Evolutionary conservation across 2,888 invertebrate genomes (phyloP).

Genomic region (Biston stratarius): DNA sequence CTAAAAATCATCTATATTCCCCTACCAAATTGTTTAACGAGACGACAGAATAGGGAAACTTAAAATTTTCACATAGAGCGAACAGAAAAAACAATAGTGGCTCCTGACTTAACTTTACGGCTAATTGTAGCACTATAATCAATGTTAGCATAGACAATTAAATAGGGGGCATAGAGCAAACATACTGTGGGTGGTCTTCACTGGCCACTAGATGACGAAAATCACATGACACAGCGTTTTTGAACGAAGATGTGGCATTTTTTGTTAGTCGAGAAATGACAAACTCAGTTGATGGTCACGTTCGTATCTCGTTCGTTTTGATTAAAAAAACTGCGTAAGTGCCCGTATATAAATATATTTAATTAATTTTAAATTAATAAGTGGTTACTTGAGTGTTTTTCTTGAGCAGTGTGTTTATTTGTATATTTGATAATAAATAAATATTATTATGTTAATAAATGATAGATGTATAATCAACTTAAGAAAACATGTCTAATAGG

Average conservation of each 20-base stretch:
- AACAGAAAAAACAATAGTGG: background rate
- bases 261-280: conserved; percentile 30
- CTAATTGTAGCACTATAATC: conserved; percentile 47
- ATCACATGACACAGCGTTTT: conserved; percentile 67
- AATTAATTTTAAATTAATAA: no score
- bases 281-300: conserved; percentile 38
- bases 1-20: conserved; percentile 50
- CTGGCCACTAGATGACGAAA: conserved; percentile 52
- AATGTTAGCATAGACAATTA: conserved; percentile 81
- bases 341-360: conserved; percentile 7
- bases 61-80: background rate
- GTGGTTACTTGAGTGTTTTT: background rate
- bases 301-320: conserved; percentile 18
- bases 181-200: conserved; percentile 73
- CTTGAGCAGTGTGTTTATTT: no score
- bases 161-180: conserved; percentile 70
- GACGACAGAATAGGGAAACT: background rate
- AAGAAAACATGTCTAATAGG: no score
- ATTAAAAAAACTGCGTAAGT: conserved; percentile 14
- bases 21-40: background rate
- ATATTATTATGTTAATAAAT: no score
- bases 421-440: no score
- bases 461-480: no score
- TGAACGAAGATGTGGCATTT: conserved; percentile 44
- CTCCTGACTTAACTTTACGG: background rate